Percentiles rank a stretch among this genome's conserved stretches.
These are phyloP conservation scores for Tragelaphus imberbis DNA, from an alignment of 2,113 vertebrate genomes.

Conservation along the genomic window DNA sequence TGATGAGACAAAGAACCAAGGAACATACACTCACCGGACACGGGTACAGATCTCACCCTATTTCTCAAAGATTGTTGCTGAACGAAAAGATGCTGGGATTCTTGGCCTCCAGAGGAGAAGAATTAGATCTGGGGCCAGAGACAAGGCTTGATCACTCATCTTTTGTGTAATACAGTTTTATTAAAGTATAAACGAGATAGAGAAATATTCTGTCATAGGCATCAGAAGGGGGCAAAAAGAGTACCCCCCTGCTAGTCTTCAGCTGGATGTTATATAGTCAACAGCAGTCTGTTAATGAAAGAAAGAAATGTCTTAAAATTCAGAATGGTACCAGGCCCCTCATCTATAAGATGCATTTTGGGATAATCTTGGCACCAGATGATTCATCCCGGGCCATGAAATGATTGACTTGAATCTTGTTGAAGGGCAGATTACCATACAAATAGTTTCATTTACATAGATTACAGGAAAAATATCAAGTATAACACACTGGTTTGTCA, in stretches of 20 bases:
- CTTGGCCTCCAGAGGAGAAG: not conserved
- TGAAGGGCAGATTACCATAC: not conserved
- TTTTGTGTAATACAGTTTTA: no score
- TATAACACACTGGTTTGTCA: not conserved
- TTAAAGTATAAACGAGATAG: no score
- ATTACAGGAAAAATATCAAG: not conserved
- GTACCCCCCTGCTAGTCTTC: no score
- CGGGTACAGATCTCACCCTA: not conserved
- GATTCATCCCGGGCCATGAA: not conserved
- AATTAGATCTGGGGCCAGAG: not conserved
- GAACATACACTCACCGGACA: no score
- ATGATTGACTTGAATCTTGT: not conserved
- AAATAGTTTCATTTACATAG: not conserved
- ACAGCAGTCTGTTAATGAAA: not conserved
- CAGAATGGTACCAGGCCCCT: not conserved
- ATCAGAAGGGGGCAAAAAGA: no score
- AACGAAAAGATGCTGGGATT: not conserved
- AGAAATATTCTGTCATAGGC: no score
- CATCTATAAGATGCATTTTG: not conserved
- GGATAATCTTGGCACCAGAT: not conserved
- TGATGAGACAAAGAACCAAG: fast-evolving
- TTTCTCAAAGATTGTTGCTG: not conserved
- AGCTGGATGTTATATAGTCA: not conserved
- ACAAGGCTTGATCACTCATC: no score
- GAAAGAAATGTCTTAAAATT: not conserved